These are phyloP conservation scores for Eurosta solidaginis DNA, from an alignment of 1,140 invertebrate genomes.

Conservation along the genomic window DNA sequence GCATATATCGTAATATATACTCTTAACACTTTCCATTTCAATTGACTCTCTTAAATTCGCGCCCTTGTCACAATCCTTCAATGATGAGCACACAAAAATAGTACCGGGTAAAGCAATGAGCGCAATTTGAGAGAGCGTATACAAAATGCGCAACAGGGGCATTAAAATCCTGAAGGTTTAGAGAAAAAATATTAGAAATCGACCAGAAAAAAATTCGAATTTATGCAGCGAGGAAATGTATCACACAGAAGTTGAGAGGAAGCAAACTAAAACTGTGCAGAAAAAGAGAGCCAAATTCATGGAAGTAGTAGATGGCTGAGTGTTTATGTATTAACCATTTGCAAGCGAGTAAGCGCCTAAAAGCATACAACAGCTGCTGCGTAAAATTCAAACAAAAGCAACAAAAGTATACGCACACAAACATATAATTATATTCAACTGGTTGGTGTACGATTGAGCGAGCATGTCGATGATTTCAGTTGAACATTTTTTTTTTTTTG, in stretches of 20 bases:
- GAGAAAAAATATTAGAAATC: not conserved
- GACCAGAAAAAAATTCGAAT: not conserved
- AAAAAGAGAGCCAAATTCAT: not conserved
- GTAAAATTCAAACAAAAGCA: constrained; percentile 17
- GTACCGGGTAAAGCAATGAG: not conserved
- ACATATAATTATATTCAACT: not conserved
- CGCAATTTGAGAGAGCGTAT: not conserved
- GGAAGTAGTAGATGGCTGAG: not conserved
- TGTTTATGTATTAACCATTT: not conserved
- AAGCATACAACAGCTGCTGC: constrained; percentile 8
- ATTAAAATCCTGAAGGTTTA: not conserved
- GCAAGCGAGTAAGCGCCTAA: not conserved
- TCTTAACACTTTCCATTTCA: not conserved
- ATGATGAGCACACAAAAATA: not conserved
- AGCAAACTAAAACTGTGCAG: not conserved
- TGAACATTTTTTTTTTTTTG: not conserved
- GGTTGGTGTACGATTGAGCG: not conserved
- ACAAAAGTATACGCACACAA: not conserved
- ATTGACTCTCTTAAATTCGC: not conserved
- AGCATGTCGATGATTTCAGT: too few relatives aligned
- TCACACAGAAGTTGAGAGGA: not conserved
- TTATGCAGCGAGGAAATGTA: not conserved
- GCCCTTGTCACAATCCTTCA: not conserved
- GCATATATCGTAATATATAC: not conserved
- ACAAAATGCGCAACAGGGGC: constrained; percentile 16